Conservation (phyloP, 2,888 invertebrate genomes). For the Cataglyphis livida region DNA sequence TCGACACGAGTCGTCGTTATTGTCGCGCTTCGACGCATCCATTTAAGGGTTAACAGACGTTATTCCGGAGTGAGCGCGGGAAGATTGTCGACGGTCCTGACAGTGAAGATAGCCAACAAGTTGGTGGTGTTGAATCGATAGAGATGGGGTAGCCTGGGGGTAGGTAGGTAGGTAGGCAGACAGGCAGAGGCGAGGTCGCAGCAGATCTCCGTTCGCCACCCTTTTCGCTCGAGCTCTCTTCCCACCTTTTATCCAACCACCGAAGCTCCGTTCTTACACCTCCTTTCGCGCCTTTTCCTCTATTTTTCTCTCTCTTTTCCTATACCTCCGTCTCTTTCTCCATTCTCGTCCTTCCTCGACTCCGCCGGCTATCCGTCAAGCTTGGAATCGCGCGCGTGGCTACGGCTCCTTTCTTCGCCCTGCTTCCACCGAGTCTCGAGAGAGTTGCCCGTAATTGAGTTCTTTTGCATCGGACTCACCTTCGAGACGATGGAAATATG, state of each 20-base stretch:
- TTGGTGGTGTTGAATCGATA: constrained; percentile 85
- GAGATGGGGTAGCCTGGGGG: constrained; percentile 78
- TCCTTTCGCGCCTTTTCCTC: constrained; percentile 19
- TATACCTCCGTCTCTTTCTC: neutral
- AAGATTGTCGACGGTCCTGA: constrained; percentile 37
- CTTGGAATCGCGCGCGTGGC: constrained; percentile 56
- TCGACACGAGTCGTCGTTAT: neutral
- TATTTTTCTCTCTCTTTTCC: neutral
- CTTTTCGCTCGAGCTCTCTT: constrained; percentile 29
- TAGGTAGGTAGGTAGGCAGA: constrained; percentile 63
- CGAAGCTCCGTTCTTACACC: constrained; percentile 34
- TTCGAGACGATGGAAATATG: constrained; percentile 42
- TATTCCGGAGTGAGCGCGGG: constrained; percentile 3
- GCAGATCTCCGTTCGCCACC: constrained; percentile 41
- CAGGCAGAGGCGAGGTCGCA: constrained; percentile 69
- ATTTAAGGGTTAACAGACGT: constrained; percentile 34
- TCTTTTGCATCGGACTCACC: constrained; percentile 69
- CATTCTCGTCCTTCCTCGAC: constrained; percentile 30
- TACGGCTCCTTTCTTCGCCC: constrained; percentile 38
- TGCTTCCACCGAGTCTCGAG: constrained; percentile 34
- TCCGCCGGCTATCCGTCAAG: constrained; percentile 62
- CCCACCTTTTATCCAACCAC: constrained; percentile 47
- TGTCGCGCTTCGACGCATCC: neutral
- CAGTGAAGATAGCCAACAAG: constrained; percentile 82
- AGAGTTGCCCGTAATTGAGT: constrained; percentile 73